phyloP scores from a whole-genome alignment of 2,797 vertebrate species.

The Rhynchotus rufescens region DNA sequence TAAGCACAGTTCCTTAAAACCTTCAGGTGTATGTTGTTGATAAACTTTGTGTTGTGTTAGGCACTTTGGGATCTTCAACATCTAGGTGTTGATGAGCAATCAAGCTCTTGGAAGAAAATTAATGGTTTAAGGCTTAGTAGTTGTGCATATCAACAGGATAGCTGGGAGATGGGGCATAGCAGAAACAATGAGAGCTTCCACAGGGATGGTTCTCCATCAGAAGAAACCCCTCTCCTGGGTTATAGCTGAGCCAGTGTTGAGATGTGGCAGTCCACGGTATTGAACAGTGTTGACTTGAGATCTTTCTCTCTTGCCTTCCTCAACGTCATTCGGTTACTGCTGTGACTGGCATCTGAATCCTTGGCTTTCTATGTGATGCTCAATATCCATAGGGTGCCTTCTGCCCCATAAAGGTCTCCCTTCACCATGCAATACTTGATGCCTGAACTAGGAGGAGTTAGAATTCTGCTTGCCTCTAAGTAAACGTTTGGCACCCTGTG shows the following conservation, averaged over 20 bases:
- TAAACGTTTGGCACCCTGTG: background rate
- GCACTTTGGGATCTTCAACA: background rate
- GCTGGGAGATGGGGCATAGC: background rate
- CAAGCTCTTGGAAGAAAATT: background rate
- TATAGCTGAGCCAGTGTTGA: fast-evolving
- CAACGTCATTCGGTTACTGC: background rate
- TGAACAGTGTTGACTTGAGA: background rate
- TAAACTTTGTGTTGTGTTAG: background rate
- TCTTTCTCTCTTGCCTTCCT: background rate
- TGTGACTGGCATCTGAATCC: background rate
- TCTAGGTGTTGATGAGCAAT: background rate
- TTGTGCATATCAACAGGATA: background rate
- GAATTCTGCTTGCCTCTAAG: background rate
- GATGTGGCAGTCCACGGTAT: background rate
- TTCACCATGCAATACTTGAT: background rate
- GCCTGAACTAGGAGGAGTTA: background rate
- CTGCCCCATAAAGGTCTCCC: background rate
- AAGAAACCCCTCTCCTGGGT: background rate
- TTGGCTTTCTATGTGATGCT: background rate
- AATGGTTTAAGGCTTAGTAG: background rate
- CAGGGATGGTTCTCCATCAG: background rate
- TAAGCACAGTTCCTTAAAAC: background rate
- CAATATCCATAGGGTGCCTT: fast-evolving
- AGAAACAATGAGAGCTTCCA: background rate
- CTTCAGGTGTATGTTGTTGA: fast-evolving